phyloP scores from a whole-genome alignment of 2,888 invertebrate species.

The Syrista parreyssii region DNA sequence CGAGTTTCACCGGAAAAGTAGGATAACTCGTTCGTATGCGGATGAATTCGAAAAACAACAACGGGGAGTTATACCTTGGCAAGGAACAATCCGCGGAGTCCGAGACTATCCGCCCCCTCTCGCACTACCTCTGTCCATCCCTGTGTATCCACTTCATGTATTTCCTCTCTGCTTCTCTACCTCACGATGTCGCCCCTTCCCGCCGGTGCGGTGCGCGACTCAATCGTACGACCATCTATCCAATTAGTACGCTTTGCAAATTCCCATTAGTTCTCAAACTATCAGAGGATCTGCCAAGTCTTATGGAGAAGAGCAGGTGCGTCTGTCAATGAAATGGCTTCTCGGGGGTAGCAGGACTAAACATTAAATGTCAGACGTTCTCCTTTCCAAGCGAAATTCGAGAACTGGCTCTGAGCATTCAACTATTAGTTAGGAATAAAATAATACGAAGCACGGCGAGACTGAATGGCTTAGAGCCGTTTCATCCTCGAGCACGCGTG shows the following conservation, averaged over 20 bases:
- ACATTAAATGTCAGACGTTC: too few relatives aligned
- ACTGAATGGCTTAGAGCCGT: too few relatives aligned
- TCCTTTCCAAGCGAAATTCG: too few relatives aligned
- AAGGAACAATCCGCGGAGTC: constrained; percentile 12
- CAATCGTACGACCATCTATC: constrained; percentile 46
- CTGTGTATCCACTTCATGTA: constrained; percentile 5
- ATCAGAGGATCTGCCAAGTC: constrained; percentile 37
- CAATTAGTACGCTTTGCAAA: constrained; percentile 56
- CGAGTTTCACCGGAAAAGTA: too few relatives aligned
- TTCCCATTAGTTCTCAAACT: constrained; percentile 51
- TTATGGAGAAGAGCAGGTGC: constrained; percentile 2
- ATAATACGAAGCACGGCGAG: too few relatives aligned
- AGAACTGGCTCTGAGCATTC: too few relatives aligned
- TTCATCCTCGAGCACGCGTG: too few relatives aligned
- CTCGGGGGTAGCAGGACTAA: too few relatives aligned
- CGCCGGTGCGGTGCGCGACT: background rate
- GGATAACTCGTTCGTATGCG: background rate
- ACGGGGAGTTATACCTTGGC: constrained; percentile 5
- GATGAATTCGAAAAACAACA: constrained; percentile 11
- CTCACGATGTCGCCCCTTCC: constrained; percentile 21
- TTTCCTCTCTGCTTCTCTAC: constrained; percentile 18
- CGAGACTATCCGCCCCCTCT: constrained; percentile 17
- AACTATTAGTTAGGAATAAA: too few relatives aligned
- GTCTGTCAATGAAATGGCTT: background rate
- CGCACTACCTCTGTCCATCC: constrained; percentile 10